A percentile compares a stretch with the other conserved stretches of the same genome.
Evolutionary conservation across 2,797 vertebrate species (phyloP).

Genomic region (Geotrypetes seraphini): DNA sequence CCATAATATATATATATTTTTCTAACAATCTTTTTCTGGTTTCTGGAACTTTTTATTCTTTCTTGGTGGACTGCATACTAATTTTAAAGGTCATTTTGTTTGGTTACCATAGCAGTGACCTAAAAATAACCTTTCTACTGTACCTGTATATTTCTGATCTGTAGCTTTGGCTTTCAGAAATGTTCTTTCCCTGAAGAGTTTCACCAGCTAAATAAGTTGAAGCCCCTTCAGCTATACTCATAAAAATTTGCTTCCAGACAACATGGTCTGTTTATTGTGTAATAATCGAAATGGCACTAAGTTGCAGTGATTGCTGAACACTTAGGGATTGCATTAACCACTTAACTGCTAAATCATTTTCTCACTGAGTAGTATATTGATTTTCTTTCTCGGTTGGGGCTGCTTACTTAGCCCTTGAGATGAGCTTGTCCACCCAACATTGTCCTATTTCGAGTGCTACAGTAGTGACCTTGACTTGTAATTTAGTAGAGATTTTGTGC

Average conservation of each 20-base stretch:
- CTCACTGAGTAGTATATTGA: constrained; percentile 21
- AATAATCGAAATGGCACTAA: constrained; percentile 75
- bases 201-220: constrained; percentile 63
- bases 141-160: constrained; percentile 56
- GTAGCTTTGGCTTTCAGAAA: constrained; percentile 47
- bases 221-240: constrained; percentile 70
- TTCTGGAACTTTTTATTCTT: constrained; percentile 41
- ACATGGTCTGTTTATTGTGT: constrained; percentile 72
- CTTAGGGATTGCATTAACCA: constrained; percentile 69
- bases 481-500: constrained; percentile 27
- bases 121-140: constrained; percentile 50
- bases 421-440: constrained; percentile 1
- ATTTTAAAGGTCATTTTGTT: constrained; percentile 49
- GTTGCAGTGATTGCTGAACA: constrained; percentile 64
- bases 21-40: constrained; percentile 24
- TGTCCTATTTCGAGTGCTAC: constrained; percentile 21
- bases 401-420: constrained; percentile 26
- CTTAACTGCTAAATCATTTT: constrained; percentile 51
- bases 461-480: no score
- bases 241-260: constrained; percentile 73
- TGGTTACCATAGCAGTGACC: constrained; percentile 52
- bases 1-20: background rate
- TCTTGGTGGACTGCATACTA: constrained; percentile 38
- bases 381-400: constrained; percentile 20
- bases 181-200: constrained; percentile 47